Percentiles rank a stretch among this genome's conserved stretches.
These are phyloP conservation scores for Chelon auratus DNA, from an alignment of 2,797 vertebrate species.

Conservation along the genomic window DNA sequence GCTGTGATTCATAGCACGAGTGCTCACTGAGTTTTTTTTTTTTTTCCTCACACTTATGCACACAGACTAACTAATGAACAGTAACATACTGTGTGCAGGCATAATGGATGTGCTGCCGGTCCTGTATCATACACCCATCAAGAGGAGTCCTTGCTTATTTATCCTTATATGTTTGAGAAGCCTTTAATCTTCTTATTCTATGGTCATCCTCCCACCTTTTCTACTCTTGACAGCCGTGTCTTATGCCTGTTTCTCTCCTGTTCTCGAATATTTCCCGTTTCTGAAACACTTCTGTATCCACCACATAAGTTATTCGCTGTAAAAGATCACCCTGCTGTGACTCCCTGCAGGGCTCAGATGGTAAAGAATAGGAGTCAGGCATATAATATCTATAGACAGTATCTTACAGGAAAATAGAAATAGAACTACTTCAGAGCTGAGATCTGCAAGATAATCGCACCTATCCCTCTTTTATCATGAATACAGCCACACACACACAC, in stretches of 20 bases:
- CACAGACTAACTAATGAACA: slow-evolving; percentile 9
- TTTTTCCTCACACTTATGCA: slow-evolving; percentile 16
- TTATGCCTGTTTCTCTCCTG: neutral
- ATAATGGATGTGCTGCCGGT: slow-evolving; percentile 1
- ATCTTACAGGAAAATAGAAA: slow-evolving; percentile 28
- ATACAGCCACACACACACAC: slow-evolving; percentile 8
- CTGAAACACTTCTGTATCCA: slow-evolving; percentile 2
- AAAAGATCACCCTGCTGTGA: neutral
- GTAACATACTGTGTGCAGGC: slow-evolving; percentile 4
- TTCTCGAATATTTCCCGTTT: neutral
- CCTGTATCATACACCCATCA: neutral
- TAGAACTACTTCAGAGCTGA: slow-evolving; percentile 24
- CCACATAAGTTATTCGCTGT: neutral
- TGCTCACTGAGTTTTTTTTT: slow-evolving; percentile 7
- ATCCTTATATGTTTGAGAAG: slow-evolving; percentile 3
- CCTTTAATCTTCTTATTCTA: neutral
- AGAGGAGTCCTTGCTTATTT: neutral
- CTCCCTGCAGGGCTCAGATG: neutral
- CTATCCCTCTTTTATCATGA: slow-evolving; percentile 1
- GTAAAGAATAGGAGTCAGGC: slow-evolving; percentile 7
- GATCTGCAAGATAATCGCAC: slow-evolving; percentile 15
- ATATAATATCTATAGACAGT: slow-evolving; percentile 28
- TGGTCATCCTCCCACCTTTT: slow-evolving; percentile 1
- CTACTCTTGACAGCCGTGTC: neutral
- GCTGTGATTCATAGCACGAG: slow-evolving; percentile 29